Conservation (phyloP, 2,888 invertebrate species). For the Gastrophysa polygoni region DNA sequence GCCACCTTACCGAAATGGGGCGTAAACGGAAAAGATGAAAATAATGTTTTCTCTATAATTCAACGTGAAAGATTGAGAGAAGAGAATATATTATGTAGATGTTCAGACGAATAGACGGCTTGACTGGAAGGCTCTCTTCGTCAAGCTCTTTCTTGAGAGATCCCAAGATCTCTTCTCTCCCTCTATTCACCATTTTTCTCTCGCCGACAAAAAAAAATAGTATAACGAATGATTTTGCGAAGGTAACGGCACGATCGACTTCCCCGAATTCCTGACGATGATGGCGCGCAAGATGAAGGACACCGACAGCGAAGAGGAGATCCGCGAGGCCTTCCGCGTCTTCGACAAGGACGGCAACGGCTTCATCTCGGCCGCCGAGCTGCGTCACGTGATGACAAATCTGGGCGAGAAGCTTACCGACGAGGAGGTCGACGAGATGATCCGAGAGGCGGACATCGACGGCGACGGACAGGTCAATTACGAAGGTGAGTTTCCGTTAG, state of each 20-base stretch:
- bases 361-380: conserved; percentile 97
- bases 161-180: too few species aligned
- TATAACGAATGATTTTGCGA: too few species aligned
- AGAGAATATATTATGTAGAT: too few species aligned
- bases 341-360: conserved; percentile 99
- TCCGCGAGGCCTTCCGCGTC: conserved; percentile 98
- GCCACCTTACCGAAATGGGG: too few species aligned
- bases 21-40: too few species aligned
- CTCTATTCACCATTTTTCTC: too few species aligned
- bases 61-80: too few species aligned
- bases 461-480: conserved; percentile 99
- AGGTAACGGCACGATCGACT: conserved; percentile 99
- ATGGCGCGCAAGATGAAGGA: conserved; percentile 99
- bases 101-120: too few species aligned
- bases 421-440: conserved; percentile 99
- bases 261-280: conserved; percentile 99
- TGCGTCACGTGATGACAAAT: conserved; percentile 99
- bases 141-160: too few species aligned
- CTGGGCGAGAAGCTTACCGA: conserved; percentile 98
- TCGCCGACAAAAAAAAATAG: too few species aligned
- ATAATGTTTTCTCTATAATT: too few species aligned
- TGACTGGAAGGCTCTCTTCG: too few species aligned
- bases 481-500: conserved; percentile 84
- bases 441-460: conserved; percentile 98
- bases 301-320: conserved; percentile 99